Percentiles rank a stretch among this genome's conserved stretches.
Conservation (phyloP, 2,888 invertebrate genomes). For the Cremastobaeus sp. region DNA sequence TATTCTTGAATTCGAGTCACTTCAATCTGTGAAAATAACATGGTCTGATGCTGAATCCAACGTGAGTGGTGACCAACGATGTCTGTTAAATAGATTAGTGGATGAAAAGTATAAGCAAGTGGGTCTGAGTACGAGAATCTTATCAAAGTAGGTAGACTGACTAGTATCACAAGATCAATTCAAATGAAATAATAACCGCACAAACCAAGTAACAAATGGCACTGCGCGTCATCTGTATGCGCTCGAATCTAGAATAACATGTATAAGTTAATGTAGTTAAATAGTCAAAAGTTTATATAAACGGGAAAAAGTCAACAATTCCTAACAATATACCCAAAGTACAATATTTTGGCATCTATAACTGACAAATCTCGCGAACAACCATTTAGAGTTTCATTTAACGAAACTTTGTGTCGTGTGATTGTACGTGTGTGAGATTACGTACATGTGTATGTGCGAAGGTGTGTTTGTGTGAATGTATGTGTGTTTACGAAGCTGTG, state of each 20-base stretch:
- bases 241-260: conserved; percentile 64
- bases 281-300: conserved; percentile 74
- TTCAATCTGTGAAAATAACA: no score
- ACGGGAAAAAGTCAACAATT: conserved; percentile 74
- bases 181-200: conserved; percentile 46
- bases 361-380: conserved; percentile 74
- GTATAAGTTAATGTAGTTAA: conserved; percentile 68
- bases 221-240: conserved; percentile 24
- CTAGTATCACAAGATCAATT: conserved; percentile 61
- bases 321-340: conserved; percentile 72
- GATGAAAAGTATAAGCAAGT: conserved; percentile 41
- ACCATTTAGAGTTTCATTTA: conserved; percentile 72
- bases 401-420: conserved; percentile 66
- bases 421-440: conserved; percentile 10
- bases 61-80: conserved; percentile 17
- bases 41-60: conserved; percentile 1
- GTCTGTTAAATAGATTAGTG: conserved; percentile 42
- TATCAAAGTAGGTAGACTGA: conserved; percentile 53
- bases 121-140: conserved; percentile 46
- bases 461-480: neutral
- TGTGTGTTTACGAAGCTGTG: conserved; percentile 3
- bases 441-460: neutral
- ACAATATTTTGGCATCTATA: conserved; percentile 72
- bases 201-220: conserved; percentile 44
- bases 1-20: conserved; percentile 48